These are phyloP conservation scores for Napeogenes sylphis DNA, from an alignment of 2,888 invertebrate species.

Conservation along the genomic window DNA sequence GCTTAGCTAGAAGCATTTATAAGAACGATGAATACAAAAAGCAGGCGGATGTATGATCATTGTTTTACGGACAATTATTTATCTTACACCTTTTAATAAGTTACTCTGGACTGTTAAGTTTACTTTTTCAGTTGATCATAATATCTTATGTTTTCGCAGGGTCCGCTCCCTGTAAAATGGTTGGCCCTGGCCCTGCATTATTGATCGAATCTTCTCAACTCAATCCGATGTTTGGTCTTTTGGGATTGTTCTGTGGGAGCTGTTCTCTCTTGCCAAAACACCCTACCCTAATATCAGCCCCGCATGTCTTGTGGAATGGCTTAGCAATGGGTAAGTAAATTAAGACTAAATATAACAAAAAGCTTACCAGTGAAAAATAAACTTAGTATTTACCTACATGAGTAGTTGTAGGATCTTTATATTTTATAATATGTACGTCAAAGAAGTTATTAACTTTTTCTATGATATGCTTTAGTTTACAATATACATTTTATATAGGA, in stretches of 20 bases:
- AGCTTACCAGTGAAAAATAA: no score
- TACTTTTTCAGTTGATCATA: no score
- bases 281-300: constrained; percentile 88
- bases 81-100: neutral
- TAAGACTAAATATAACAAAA: neutral
- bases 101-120: neutral
- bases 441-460: no score
- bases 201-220: constrained; percentile 93
- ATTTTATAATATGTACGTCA: no score
- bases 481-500: no score
- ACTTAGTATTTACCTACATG: no score
- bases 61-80: neutral
- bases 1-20: constrained; percentile 93
- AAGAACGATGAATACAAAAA: constrained; percentile 94
- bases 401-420: no score
- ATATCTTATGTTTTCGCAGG: constrained; percentile 61
- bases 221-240: constrained; percentile 97
- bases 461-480: no score
- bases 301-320: constrained; percentile 54
- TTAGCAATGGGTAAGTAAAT: constrained; percentile 82
- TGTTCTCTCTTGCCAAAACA: constrained; percentile 90
- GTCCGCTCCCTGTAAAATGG: constrained; percentile 96
- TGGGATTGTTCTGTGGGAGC: constrained; percentile 93
- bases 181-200: constrained; percentile 94
- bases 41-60: constrained; percentile 84